Percentiles rank a stretch among this genome's conserved stretches.
These are phyloP conservation scores for Meta bourneti DNA, from an alignment of 2,888 invertebrate species.

Conservation along the genomic window DNA sequence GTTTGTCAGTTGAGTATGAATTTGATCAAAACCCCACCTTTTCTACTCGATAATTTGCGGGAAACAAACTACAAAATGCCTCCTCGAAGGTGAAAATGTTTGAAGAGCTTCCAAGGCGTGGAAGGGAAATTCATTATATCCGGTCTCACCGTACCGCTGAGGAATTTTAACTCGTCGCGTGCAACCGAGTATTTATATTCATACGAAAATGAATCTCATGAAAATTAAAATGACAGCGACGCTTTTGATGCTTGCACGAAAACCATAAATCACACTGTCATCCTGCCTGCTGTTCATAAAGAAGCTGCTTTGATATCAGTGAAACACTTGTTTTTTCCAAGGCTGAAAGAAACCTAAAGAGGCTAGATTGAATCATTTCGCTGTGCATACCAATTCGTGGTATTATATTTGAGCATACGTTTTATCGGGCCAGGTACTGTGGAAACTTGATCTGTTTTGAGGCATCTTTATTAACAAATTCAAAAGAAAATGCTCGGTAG, in stretches of 20 bases:
- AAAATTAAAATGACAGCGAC: conserved; percentile 53
- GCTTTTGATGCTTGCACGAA: conserved; percentile 48
- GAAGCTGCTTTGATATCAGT: background rate
- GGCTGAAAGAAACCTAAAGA: background rate
- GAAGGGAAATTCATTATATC: conserved; percentile 35
- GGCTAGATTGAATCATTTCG: background rate
- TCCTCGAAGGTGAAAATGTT: background rate
- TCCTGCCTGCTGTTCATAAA: background rate
- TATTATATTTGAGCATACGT: background rate
- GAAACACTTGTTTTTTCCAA: background rate
- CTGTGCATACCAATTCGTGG: background rate
- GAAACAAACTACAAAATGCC: background rate
- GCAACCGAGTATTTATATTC: conserved; percentile 38
- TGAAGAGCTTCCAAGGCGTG: background rate
- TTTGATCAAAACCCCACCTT: too few species aligned
- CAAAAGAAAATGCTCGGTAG: too few species aligned
- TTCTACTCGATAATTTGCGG: too few species aligned
- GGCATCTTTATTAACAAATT: too few species aligned
- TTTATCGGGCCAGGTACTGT: too few species aligned
- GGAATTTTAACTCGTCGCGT: conserved; percentile 42
- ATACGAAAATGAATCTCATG: conserved; percentile 24
- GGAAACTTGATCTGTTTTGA: too few species aligned
- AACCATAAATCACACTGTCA: conserved; percentile 38
- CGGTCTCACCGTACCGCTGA: conserved; percentile 3
- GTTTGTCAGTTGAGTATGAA: too few species aligned